Conservation (phyloP, 1,140 invertebrate genomes). For the Araneus ventricosus region DNA sequence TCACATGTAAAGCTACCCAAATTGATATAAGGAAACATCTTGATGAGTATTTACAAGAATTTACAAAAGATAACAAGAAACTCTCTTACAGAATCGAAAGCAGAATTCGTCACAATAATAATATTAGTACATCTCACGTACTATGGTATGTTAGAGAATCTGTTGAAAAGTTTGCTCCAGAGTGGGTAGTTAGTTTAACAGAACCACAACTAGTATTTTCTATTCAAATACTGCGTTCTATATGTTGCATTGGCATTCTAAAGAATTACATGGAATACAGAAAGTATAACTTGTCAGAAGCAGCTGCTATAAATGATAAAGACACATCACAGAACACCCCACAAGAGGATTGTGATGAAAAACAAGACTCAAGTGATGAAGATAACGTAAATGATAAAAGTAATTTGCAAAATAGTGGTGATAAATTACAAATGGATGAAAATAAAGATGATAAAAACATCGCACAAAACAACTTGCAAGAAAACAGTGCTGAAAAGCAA, state of each 20-base stretch:
- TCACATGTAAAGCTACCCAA: slow-evolving; percentile 88
- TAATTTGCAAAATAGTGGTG: no score
- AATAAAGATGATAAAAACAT: no score
- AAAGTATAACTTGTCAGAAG: slow-evolving; percentile 80
- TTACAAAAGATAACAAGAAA: slow-evolving; percentile 85
- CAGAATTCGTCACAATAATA: slow-evolving; percentile 90
- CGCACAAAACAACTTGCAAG: no score
- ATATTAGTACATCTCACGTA: slow-evolving; percentile 84
- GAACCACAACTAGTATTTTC: slow-evolving; percentile 79
- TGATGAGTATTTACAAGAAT: slow-evolving; percentile 85
- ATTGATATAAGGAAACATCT: slow-evolving; percentile 87
- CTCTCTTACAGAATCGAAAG: slow-evolving; percentile 89
- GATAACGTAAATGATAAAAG: no score
- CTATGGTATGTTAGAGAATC: slow-evolving; percentile 77
- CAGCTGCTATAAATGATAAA: not conserved
- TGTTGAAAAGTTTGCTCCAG: slow-evolving; percentile 77
- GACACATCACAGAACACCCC: not conserved
- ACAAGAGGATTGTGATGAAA: not conserved
- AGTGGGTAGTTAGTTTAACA: slow-evolving; percentile 77
- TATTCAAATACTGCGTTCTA: slow-evolving; percentile 79
- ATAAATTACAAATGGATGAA: no score
- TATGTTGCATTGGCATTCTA: slow-evolving; percentile 80
- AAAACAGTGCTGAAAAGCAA: no score
- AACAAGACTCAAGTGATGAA: not conserved
- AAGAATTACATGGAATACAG: slow-evolving; percentile 79